Conservation (phyloP, 1,140 invertebrate genomes). For the Euura saliciscinereae region DNA sequence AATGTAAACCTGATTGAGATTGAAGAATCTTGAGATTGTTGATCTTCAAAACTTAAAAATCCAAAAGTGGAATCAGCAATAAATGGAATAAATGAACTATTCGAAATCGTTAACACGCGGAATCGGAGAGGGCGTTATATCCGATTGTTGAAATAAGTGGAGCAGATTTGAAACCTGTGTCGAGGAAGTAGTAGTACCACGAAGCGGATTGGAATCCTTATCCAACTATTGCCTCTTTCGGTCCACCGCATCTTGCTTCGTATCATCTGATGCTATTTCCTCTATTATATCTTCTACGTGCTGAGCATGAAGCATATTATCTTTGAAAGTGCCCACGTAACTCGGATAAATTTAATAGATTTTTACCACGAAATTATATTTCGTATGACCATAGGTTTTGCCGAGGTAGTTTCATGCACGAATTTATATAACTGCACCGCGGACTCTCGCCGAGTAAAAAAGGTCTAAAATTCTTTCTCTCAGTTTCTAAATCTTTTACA, state of each 20-base stretch:
- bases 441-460: no score
- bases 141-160: not conserved
- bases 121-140: not conserved
- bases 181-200: not conserved
- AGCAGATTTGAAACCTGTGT: not conserved
- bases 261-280: not conserved
- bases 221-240: constrained; percentile 5
- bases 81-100: no score
- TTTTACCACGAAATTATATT: not conserved
- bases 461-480: no score
- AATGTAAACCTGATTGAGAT: no score
- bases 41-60: no score
- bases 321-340: not conserved
- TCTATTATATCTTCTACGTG: not conserved
- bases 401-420: no score
- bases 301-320: not conserved
- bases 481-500: no score
- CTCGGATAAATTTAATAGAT: constrained; percentile 1
- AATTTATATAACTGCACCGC: no score
- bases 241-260: constrained; percentile 1
- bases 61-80: no score
- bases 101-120: not conserved
- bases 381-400: no score
- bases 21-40: no score
- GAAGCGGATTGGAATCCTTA: not conserved